A percentile compares a stretch with the other conserved stretches of the same genome.
Evolutionary conservation across 2,888 invertebrate genomes (phyloP).

Genomic region (Julus scandinavius): DNA sequence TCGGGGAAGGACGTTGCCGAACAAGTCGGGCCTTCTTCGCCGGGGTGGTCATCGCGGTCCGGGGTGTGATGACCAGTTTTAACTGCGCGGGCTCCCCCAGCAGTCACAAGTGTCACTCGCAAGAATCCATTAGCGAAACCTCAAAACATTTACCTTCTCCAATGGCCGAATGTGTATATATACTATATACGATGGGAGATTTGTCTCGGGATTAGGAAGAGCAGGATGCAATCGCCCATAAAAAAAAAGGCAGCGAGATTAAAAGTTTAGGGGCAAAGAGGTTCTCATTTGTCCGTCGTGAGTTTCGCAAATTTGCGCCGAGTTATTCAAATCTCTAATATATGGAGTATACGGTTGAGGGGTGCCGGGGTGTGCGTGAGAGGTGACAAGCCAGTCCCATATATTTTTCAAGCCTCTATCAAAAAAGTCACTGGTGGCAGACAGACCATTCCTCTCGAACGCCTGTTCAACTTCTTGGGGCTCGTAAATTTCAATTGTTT

Average conservation of each 20-base stretch:
- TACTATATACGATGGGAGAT: constrained; percentile 7
- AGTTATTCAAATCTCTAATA: constrained; percentile 39
- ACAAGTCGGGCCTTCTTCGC: constrained; percentile 14
- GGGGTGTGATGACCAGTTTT: constrained; percentile 39
- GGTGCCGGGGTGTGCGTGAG: constrained; percentile 6
- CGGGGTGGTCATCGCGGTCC: background rate
- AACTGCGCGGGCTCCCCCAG: constrained; percentile 23
- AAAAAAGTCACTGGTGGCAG: constrained; percentile 49
- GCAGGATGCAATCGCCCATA: background rate
- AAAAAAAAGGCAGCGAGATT: background rate
- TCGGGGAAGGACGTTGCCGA: background rate
- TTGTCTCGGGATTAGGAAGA: constrained; percentile 15
- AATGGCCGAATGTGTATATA: background rate
- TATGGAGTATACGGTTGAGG: background rate
- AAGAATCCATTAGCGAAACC: constrained; percentile 34
- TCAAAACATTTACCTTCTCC: constrained; percentile 30
- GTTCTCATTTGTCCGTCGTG: background rate
- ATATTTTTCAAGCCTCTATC: constrained; percentile 30
- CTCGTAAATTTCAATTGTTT: constrained; percentile 54
- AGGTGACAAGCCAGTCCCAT: constrained; percentile 39
- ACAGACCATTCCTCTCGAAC: constrained; percentile 49
- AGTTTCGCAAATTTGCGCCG: constrained; percentile 26
- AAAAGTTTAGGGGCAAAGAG: background rate
- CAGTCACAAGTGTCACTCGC: constrained; percentile 26
- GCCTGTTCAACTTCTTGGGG: constrained; percentile 49